These are phyloP conservation scores for Agrilus biguttatus DNA, from an alignment of 2,888 invertebrate genomes.

Conservation along the genomic window DNA sequence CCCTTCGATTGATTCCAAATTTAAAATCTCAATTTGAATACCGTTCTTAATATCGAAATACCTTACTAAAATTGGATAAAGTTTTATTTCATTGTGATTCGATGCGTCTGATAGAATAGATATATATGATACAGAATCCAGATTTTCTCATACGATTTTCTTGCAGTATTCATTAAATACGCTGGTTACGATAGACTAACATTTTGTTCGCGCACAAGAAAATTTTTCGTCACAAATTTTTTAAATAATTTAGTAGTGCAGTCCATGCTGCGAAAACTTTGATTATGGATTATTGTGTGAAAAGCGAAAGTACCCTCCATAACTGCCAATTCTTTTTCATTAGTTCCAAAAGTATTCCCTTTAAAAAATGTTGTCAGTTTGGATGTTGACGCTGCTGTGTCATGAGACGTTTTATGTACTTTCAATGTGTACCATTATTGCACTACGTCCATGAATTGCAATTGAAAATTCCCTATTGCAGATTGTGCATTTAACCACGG, in stretches of 20 bases:
- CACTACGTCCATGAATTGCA: no score
- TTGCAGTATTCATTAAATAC: conserved; percentile 5
- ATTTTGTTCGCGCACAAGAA: conserved; percentile 9
- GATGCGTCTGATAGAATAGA: conserved; percentile 3
- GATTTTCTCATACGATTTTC: conserved; percentile 3
- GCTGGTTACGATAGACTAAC: conserved; percentile 7
- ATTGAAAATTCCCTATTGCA: no score
- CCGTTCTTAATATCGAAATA: conserved; percentile 2
- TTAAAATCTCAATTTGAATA: conserved; percentile 5
- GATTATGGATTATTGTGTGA: conserved; percentile 14
- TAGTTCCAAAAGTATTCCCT: no score
- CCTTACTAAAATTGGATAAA: conserved; percentile 7
- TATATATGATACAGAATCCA: conserved; percentile 3
- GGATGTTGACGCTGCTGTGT: no score
- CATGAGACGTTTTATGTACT: no score
- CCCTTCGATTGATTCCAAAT: conserved; percentile 8
- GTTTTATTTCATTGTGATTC: conserved; percentile 7
- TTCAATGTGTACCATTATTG: no score
- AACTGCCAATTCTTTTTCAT: conserved; percentile 11
- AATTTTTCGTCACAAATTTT: conserved; percentile 10
- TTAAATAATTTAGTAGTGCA: conserved; percentile 11
- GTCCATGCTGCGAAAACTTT: conserved; percentile 12
- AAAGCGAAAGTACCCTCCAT: conserved; percentile 13
- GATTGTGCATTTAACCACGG: no score
- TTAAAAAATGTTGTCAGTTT: no score